Evolutionary conservation across 2,888 invertebrate genomes (phyloP), one percentile per base, ranked within the genome.

Genomic region (Altica lythri): DNA sequence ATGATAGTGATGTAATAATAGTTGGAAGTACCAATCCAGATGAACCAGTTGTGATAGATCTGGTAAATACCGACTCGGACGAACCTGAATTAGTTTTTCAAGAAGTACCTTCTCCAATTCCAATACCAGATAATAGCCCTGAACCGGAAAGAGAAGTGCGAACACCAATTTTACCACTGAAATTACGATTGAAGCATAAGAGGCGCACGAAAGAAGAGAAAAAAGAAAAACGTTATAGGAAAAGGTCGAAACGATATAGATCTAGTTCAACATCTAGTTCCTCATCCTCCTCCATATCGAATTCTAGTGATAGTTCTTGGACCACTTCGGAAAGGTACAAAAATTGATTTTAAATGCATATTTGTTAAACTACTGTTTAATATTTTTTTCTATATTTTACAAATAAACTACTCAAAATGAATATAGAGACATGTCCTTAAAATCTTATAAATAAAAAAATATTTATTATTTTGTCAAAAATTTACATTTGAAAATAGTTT

Each of bases 1-100:
- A 71, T 30, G 73, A 75, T 40, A 75, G 75, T 59, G 76, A 76
- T 55, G 74, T 76, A 4, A 67, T 72, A 30, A 62, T 75, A 40
- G 71, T 76, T 2, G 69, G 62, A 30, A 61, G 62, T 35, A 59
- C 62, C 19, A 59, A 61, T 57, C 61, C 60, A 2, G 42, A 59
- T n/a, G 65, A 68, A 45, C 68, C 70, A 8, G 64, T 68, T n/a
- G 64, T 69, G 1, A 71, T 71, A 14, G 66, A 67, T 54, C 52
- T 72, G 27, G 57, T 69, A 6, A 68, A 71, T 29, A 66, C 66
- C 5, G 70, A 72, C 55, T 69, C 71, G 5, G 70, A 72, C 59
- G 71, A 72, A 49, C 70, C 70, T 2, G 70, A 72, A 32, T 64
- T 72, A 12, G 65, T 72, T 18, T 63, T 69, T 9, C 64, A 67